Conservation (phyloP, 2,888 invertebrate species). For the Lasioglossum marginatum region DNA sequence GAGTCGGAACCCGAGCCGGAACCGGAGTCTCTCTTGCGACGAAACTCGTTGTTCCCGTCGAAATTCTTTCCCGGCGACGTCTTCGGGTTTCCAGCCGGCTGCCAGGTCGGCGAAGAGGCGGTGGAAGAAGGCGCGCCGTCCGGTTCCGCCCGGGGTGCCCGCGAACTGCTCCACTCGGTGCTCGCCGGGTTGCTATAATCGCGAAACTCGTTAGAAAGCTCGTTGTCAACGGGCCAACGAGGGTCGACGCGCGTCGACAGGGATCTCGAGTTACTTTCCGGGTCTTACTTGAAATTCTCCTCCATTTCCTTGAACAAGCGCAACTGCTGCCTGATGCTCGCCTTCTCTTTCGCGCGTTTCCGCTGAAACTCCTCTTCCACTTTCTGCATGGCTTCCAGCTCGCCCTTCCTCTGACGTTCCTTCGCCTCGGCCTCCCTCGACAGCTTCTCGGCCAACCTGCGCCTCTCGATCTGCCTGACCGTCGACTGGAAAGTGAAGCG, state of each 20-base stretch:
- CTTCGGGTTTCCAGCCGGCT: constrained; percentile 68
- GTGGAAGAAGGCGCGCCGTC: constrained; percentile 89
- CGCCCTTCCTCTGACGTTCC: constrained; percentile 90
- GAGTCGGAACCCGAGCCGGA: constrained; percentile 6
- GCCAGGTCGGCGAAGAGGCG: constrained; percentile 86
- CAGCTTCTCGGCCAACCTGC: constrained; percentile 90
- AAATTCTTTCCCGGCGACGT: neutral
- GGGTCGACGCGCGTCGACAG: neutral
- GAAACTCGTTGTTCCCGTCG: constrained; percentile 69
- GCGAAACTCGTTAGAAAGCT: constrained; percentile 13
- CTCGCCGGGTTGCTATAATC: constrained; percentile 73
- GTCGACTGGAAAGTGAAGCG: constrained; percentile 94
- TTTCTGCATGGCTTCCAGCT: constrained; percentile 93
- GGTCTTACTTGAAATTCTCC: constrained; percentile 84
- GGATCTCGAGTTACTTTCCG: neutral
- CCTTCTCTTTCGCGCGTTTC: constrained; percentile 92
- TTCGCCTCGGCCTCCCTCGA: constrained; percentile 91
- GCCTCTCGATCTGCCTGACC: constrained; percentile 91
- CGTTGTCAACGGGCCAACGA: neutral
- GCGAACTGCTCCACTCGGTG: constrained; percentile 77
- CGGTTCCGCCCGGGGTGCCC: constrained; percentile 88
- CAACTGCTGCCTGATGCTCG: constrained; percentile 91
- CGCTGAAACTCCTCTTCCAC: constrained; percentile 95
- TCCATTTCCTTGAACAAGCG: constrained; percentile 88
- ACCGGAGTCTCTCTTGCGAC: constrained; percentile 68